These are phyloP conservation scores for Drosophila bifasciata DNA, from an alignment of 1,140 invertebrate species.

Conservation along the genomic window DNA sequence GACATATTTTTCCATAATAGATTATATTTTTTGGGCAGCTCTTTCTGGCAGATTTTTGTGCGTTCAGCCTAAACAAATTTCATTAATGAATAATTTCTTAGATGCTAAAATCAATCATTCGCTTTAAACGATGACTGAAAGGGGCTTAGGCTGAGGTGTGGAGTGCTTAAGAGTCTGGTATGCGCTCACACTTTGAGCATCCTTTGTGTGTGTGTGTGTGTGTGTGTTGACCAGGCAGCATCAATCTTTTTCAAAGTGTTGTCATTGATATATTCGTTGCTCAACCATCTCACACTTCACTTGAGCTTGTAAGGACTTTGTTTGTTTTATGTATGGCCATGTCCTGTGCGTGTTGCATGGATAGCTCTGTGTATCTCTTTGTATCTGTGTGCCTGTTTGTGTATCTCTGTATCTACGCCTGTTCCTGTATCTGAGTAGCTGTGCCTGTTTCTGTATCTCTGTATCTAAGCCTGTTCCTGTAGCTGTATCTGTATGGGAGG, in stretches of 20 bases:
- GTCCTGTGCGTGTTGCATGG: conserved; percentile 30
- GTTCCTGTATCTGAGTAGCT: conserved; percentile 36
- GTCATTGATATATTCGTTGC: conserved; percentile 51
- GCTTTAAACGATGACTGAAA: conserved; percentile 19
- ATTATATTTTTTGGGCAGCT: neutral
- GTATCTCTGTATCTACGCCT: conserved; percentile 52
- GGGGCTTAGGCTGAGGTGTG: conserved; percentile 12
- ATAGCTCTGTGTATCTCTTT: neutral
- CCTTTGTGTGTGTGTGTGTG: too few species aligned
- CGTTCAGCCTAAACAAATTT: neutral
- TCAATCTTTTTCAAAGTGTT: conserved; percentile 48
- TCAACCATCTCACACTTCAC: conserved; percentile 41
- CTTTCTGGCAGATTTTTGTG: neutral
- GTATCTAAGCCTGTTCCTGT: conserved; percentile 46
- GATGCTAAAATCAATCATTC: conserved; percentile 17
- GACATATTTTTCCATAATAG: conserved; percentile 5
- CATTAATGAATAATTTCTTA: conserved; percentile 3
- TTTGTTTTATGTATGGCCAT: conserved; percentile 65
- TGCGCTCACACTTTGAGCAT: conserved; percentile 17
- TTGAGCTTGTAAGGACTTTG: conserved; percentile 58
- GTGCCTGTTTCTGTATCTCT: conserved; percentile 42
- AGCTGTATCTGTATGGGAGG: conserved; percentile 44
- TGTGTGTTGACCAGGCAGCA: neutral
- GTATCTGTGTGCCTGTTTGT: conserved; percentile 19
- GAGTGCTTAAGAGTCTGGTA: conserved; percentile 34